Evolutionary conservation across 2,113 vertebrate species (phyloP), one percentile per base, ranked within the genome.

Genomic region (Rafetus swinhoei): DNA sequence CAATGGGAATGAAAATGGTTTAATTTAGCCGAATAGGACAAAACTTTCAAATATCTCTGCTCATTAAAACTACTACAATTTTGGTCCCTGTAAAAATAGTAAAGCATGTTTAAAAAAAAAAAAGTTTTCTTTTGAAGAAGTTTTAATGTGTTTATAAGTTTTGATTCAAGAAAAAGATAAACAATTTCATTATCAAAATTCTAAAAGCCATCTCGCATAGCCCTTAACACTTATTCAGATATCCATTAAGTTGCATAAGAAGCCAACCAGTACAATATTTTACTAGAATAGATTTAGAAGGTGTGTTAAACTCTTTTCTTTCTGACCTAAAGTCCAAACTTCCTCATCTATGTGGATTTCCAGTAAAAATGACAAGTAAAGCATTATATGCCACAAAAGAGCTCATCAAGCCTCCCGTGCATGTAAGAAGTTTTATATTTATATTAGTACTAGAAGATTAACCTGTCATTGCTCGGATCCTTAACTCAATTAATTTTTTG

Each of bases 171-270:
- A 79, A 89, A 45, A 54, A 35, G 6, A 79, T 81, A 69, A 32
- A 5, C 19, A 86, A 22, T 19, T 74, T 87, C 35, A 60, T 35
- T 35, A 3, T 13, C 32, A 93, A 9, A 86, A 84, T 32, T 4
- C 18, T 83, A 74, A 86, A 65, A 83, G 81, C 57, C 15, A 54
- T 56, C 79, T 85, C 57, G n/a, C 3, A 18, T 88, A 12, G 80
- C 65, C 96, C 92, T 98, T 96, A 98, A 95, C 91, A 9, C 27
- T 80, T 50, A 84, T 4, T 84, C 95, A 98, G 96, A 9, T 99
- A 99, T 86, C 99, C 99, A 76, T 95, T 99, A 93, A 98, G 96
- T 94, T 99, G 99, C 88, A 95, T 99, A 93, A 98, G 99, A 97
- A 99, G 98, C 96, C 98, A 99, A 94, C 98, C 98, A 4, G 79